phyloP scores from a whole-genome alignment of 1,140 invertebrate species.

The Semibalanus balanoides region DNA sequence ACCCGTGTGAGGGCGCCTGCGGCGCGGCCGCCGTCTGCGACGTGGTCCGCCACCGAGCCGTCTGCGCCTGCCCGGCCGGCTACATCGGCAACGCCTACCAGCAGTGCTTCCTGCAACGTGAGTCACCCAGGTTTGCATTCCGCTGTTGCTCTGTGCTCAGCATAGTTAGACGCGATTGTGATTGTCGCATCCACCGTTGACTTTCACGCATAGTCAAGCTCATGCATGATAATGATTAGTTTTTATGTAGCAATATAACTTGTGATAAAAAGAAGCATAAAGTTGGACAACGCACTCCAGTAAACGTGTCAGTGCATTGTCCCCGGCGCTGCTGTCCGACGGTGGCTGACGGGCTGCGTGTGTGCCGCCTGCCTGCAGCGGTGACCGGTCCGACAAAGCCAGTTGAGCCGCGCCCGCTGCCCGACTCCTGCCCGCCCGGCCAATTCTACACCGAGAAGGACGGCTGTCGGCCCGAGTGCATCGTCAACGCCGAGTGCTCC shows the following conservation, averaged over 20 bases:
- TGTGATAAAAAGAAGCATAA: no score
- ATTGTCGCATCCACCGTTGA: no score
- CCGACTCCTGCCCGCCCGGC: not conserved
- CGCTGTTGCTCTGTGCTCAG: no score
- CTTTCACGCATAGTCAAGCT: no score
- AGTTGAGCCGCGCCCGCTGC: not conserved
- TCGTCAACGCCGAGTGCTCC: conserved; percentile 28
- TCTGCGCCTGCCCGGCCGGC: conserved; percentile 37
- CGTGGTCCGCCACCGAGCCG: conserved; percentile 47
- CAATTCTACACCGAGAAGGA: not conserved
- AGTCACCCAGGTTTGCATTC: not conserved
- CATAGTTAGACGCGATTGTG: no score
- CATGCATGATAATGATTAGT: no score
- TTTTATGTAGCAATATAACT: no score
- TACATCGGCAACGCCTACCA: conserved; percentile 64
- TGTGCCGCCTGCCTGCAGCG: not conserved
- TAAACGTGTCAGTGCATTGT: no score
- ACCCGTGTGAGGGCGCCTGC: conserved; percentile 63
- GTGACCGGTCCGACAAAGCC: not conserved
- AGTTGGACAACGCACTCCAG: no score
- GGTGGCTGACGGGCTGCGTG: no score
- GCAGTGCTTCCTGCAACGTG: conserved; percentile 39
- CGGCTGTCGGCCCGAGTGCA: conserved; percentile 26
- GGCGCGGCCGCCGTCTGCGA: conserved; percentile 56
- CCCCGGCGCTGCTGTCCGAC: no score